These are phyloP conservation scores for Stegodyphus dumicola DNA, from an alignment of 1,140 invertebrate species.

Conservation along the genomic window DNA sequence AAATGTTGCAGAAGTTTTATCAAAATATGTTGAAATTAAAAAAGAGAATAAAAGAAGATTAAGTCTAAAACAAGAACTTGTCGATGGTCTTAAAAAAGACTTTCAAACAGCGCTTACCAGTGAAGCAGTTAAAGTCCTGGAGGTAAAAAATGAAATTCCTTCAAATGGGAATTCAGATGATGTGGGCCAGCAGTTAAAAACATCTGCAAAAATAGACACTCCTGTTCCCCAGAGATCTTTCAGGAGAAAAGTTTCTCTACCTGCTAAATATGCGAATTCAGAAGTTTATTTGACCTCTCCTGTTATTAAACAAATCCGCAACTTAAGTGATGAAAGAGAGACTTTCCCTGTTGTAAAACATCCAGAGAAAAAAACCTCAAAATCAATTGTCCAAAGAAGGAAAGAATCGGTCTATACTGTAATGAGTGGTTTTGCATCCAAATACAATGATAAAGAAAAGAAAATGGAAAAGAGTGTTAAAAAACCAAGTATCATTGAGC, in stretches of 20 bases:
- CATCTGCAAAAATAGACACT: neutral
- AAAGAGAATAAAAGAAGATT: neutral
- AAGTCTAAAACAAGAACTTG: no score
- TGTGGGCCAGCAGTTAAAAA: neutral
- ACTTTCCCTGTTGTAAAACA: neutral
- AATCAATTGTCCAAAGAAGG: no score
- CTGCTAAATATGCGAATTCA: slow-evolving; percentile 38
- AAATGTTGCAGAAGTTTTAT: neutral
- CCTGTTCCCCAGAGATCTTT: neutral
- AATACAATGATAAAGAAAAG: no score
- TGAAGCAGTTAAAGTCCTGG: neutral
- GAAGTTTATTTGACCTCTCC: slow-evolving; percentile 41
- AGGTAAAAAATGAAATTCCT: neutral
- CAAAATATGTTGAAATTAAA: neutral
- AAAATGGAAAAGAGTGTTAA: no score
- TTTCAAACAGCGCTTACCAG: neutral
- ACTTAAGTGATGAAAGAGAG: neutral
- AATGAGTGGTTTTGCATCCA: no score
- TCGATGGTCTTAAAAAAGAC: neutral
- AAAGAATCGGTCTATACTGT: no score
- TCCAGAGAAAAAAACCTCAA: no score
- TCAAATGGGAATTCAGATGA: neutral
- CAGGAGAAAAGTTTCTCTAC: slow-evolving; percentile 30
- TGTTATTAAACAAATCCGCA: slow-evolving; percentile 23
- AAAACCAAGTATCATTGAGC: no score